Base-by-base conservation (phyloP, 2,797 vertebrate species). In the Chelidonichthys spinosus region DNA sequence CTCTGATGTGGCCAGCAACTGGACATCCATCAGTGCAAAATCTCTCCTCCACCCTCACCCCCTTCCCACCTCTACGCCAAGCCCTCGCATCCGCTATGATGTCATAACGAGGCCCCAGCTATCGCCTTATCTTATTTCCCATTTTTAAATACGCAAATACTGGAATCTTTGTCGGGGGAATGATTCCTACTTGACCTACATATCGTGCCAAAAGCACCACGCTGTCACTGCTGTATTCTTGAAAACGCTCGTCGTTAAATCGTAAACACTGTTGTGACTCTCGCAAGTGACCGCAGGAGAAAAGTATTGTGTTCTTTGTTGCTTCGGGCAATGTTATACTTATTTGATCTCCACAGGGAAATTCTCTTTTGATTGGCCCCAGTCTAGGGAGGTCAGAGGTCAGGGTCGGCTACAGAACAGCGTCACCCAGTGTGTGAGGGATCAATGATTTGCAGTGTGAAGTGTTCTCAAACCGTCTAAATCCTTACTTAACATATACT, bases 1-100 rank as follows among this genome's bases (percentile, higher is more conserved):
- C 76, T 89, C 82, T 86, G 83, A 92, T 93, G 91, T 92, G 92
- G 91, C 85, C 84, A 69, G 50, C 59, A 85, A 87, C 90, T 91
- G 86, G 86, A 91, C 89, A 83, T 81, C 85, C 80, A 81, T 85
- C 87, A 62, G 69, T 72, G 79, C 74, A 79, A 83, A 25, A 90
- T 79, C 82, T 52, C 47, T 63, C 49, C 18, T 0, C 83, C 54
- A 0, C 39, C 67, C 4, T 67, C 37, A 7, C 42, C 59, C 43
- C n/a, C 9, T 69, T 79, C 74, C 82, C 79, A 85, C 74, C 77
- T 83, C 60, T 59, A 49, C 3, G 0, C 25, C 63, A 83, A 71
- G 70, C 78, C 49, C n/a, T 72, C 72, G 60, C 85, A 82, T 87
- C 79, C 58, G 35, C 76, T 68, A 42, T 67, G 61, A 83, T 73